These are phyloP conservation scores for Caranx ignobilis DNA, from an alignment of 2,113 vertebrate species.

Conservation along the genomic window DNA sequence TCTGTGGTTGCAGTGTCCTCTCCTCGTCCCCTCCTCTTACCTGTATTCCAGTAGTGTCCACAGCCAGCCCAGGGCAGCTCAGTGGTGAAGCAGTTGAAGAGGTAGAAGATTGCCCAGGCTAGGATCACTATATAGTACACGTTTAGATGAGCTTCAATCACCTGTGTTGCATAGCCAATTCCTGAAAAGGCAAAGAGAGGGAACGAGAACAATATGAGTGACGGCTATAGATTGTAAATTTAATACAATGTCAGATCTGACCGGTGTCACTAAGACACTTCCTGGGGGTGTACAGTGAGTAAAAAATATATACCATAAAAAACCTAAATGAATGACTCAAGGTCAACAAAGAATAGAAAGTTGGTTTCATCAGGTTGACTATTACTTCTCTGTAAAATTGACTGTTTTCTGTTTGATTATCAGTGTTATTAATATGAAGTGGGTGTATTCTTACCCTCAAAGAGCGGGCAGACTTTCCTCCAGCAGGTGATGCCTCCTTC, in stretches of 20 bases:
- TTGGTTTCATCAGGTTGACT: background rate
- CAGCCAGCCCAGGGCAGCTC: constrained; percentile 98
- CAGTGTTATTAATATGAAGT: background rate
- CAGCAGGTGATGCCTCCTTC: constrained; percentile 99
- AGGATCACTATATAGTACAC: constrained; percentile 98
- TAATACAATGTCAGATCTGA: background rate
- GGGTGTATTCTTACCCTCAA: constrained; percentile 90
- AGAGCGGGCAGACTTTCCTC: constrained; percentile 97
- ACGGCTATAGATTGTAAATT: background rate
- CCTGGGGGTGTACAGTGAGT: background rate
- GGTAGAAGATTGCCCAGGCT: constrained; percentile 98
- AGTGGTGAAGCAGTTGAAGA: constrained; percentile 97
- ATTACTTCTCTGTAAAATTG: background rate
- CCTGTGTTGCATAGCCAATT: constrained; percentile 98
- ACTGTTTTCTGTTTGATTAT: background rate
- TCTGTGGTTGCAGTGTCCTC: background rate
- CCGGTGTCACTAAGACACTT: background rate
- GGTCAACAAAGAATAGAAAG: background rate
- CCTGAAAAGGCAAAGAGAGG: constrained; percentile 79
- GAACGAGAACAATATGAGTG: background rate
- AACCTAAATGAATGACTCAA: background rate
- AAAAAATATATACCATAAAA: background rate
- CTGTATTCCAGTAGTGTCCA: constrained; percentile 98
- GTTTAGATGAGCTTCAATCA: constrained; percentile 97
- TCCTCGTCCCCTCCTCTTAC: constrained; percentile 77